Percentiles rank a stretch among this genome's conserved stretches.
These are phyloP conservation scores for Peromyscus polionotus DNA, from an alignment of 2,113 vertebrate species.

Conservation along the genomic window DNA sequence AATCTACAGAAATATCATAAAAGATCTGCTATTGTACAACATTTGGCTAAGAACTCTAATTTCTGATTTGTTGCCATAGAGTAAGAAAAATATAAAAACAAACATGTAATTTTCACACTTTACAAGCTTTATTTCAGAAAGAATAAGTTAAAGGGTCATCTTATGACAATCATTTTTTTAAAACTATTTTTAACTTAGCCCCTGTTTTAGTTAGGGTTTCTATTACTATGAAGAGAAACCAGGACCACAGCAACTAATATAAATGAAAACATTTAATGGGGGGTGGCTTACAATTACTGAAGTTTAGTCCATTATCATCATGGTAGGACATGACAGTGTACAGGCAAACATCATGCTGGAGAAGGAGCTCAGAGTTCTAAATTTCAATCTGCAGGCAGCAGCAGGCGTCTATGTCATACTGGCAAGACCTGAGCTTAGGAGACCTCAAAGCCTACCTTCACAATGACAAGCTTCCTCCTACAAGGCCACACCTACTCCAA, in stretches of 20 bases:
- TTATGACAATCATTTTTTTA: background rate
- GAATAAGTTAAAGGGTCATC: background rate
- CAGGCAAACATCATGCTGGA: background rate
- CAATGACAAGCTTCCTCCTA: background rate
- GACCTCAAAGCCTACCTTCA: background rate
- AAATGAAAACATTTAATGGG: background rate
- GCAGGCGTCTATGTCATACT: background rate
- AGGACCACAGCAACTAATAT: background rate
- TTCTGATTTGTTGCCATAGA: background rate
- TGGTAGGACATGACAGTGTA: background rate
- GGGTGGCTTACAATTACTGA: background rate
- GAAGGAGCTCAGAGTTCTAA: background rate
- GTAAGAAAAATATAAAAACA: background rate
- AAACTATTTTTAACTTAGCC: background rate
- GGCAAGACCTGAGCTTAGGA: background rate
- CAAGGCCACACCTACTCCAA: background rate
- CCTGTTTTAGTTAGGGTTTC: background rate
- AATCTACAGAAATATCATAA: constrained; percentile 23
- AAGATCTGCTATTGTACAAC: background rate
- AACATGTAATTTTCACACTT: background rate
- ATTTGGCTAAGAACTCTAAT: background rate
- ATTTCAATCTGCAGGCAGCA: background rate
- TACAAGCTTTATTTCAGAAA: background rate
- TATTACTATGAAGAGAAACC: background rate
- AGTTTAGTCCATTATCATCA: background rate